These are phyloP conservation scores for Iselma pallidipennis DNA, from an alignment of 2,888 invertebrate species.

Conservation along the genomic window DNA sequence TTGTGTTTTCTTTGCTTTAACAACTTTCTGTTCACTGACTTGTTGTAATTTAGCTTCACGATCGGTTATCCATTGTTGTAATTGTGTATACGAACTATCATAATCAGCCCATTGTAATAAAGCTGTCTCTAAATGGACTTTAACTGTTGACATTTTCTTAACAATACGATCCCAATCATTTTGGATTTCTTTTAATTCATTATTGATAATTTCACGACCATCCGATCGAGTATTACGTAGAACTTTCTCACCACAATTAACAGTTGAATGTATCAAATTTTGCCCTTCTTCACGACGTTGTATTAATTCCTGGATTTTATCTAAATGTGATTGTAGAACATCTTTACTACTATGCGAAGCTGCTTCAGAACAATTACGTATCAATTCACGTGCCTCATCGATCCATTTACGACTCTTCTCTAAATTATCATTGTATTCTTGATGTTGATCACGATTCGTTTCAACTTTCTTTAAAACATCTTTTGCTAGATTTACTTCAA, in stretches of 20 bases:
- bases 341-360: conserved; percentile 80
- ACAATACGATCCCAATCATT: conserved; percentile 90
- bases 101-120: conserved; percentile 95
- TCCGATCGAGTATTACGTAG: conserved; percentile 85
- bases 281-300: conserved; percentile 86
- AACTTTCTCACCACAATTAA: conserved; percentile 90
- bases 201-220: conserved; percentile 84
- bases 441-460: conserved; percentile 84
- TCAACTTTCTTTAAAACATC: conserved; percentile 91
- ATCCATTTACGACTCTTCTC: conserved; percentile 83
- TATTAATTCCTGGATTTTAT: conserved; percentile 78
- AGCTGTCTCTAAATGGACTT: conserved; percentile 88
- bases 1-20: conserved; percentile 77
- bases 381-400: conserved; percentile 80
- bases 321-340: conserved; percentile 77
- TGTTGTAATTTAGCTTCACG: conserved; percentile 90
- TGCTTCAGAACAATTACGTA: conserved; percentile 79
- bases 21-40: conserved; percentile 83
- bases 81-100: conserved; percentile 88
- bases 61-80: conserved; percentile 94
- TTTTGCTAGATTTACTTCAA: conserved; percentile 83
- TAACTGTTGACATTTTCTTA: conserved; percentile 88
- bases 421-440: conserved; percentile 76
- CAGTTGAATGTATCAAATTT: conserved; percentile 81
- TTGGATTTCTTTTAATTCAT: conserved; percentile 86